Conservation (phyloP, 2,888 invertebrate species). For the Ryuthela nishihirai region DNA sequence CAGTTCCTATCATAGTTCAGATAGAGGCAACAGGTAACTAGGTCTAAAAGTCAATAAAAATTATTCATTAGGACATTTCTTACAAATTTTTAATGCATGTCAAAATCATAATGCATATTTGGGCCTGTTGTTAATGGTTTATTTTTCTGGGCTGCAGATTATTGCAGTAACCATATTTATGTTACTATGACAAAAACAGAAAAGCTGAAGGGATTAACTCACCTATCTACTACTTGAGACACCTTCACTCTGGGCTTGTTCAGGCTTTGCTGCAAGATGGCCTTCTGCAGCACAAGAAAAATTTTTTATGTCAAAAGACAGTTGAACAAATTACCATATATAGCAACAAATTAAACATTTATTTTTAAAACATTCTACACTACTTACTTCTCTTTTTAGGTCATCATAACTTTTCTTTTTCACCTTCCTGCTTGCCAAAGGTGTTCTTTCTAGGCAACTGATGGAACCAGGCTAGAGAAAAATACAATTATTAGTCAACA, state of each 20-base stretch:
- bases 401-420: conserved; percentile 66
- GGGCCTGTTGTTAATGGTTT: too few species aligned
- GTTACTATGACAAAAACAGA: not conserved
- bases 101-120: too few species aligned
- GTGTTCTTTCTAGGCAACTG: conserved; percentile 79
- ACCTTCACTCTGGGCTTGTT: conserved; percentile 88
- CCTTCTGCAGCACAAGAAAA: conserved; percentile 48
- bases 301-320: not conserved
- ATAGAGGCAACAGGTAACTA: too few species aligned
- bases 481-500: not conserved
- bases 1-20: too few species aligned
- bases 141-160: too few species aligned
- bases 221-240: conserved; percentile 84
- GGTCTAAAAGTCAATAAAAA: too few species aligned
- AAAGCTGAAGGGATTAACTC: conserved; percentile 42
- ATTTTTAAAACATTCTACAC: too few species aligned
- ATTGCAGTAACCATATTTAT: not conserved
- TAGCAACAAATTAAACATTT: not conserved
- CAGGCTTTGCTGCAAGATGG: conserved; percentile 67
- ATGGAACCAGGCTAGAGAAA: conserved; percentile 65
- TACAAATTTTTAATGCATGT: too few species aligned
- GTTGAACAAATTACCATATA: not conserved
- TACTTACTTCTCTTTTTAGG: conserved; percentile 70
- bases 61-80: too few species aligned
- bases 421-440: conserved; percentile 62